These are phyloP conservation scores for Coregonus ussuriensis DNA, from an alignment of 2,797 vertebrate species.

Conservation along the genomic window DNA sequence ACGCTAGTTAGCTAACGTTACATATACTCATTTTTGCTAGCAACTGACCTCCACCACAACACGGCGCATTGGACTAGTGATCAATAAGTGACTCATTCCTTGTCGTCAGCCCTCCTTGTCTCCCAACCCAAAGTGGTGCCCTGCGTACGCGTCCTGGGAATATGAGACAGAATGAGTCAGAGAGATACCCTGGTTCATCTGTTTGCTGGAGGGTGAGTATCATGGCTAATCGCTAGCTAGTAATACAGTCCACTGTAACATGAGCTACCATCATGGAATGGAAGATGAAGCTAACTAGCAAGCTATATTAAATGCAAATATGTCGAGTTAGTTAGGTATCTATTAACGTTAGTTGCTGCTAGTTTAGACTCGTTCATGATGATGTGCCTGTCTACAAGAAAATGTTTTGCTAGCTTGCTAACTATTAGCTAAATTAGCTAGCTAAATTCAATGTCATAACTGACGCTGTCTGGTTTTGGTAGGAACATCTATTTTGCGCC, in stretches of 20 bases:
- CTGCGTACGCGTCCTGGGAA: conserved; percentile 74
- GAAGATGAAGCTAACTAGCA: not conserved
- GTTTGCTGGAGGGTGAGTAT: conserved; percentile 93
- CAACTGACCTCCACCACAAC: conserved; percentile 69
- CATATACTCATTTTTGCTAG: not conserved
- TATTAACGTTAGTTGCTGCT: no score
- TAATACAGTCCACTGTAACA: not conserved
- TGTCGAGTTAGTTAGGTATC: not conserved
- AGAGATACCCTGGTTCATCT: conserved; percentile 97
- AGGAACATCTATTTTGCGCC: not conserved
- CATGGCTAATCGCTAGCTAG: not conserved
- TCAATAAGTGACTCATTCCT: conserved; percentile 10
- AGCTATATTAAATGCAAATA: not conserved
- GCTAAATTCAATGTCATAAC: not conserved
- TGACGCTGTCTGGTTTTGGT: not conserved
- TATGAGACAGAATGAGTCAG: conserved; percentile 95
- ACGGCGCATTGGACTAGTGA: conserved; percentile 26
- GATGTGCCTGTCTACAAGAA: not conserved
- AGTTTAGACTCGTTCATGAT: not conserved
- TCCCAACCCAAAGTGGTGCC: conserved; percentile 42
- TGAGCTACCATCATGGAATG: not conserved
- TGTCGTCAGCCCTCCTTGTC: conserved; percentile 13
- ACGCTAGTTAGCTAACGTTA: conserved; percentile 3
- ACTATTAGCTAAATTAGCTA: not conserved
- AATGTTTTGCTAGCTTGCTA: not conserved